Conservation (phyloP, 2,113 vertebrate genomes). For the Neopipo cinnamomea region DNA sequence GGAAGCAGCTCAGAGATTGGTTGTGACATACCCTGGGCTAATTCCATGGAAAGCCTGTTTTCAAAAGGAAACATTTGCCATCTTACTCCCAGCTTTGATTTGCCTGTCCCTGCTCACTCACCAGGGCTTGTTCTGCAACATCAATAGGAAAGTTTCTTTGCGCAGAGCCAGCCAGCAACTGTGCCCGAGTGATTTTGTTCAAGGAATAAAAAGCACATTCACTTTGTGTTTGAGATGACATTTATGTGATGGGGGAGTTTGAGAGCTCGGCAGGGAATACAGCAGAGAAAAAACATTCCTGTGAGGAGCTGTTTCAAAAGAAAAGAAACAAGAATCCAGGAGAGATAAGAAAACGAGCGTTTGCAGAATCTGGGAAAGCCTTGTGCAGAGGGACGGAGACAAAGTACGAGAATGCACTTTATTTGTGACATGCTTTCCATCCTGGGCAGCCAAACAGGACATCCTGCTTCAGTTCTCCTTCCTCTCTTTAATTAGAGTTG, state of each 20-base stretch:
- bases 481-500: conserved; percentile 63
- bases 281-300: background rate
- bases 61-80: conserved; percentile 7
- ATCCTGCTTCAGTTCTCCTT: conserved; percentile 76
- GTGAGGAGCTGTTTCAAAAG: background rate
- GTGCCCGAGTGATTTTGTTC: background rate
- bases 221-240: background rate
- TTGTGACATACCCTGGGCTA: background rate
- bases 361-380: conserved; percentile 44
- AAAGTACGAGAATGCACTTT: conserved; percentile 50
- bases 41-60: background rate
- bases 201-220: background rate
- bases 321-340: conserved; percentile 11
- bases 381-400: background rate
- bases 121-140: background rate
- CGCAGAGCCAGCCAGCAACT: background rate
- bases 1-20: background rate
- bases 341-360: conserved; percentile 43
- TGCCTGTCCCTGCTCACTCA: background rate
- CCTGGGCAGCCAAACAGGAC: conserved; percentile 78
- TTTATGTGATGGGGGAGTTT: background rate
- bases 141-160: background rate
- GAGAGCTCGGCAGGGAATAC: background rate
- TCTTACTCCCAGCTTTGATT: conserved; percentile 6
- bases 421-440: conserved; percentile 73